These are phyloP conservation scores for Bufo bufo DNA, from an alignment of 2,113 vertebrate genomes.

Conservation along the genomic window DNA sequence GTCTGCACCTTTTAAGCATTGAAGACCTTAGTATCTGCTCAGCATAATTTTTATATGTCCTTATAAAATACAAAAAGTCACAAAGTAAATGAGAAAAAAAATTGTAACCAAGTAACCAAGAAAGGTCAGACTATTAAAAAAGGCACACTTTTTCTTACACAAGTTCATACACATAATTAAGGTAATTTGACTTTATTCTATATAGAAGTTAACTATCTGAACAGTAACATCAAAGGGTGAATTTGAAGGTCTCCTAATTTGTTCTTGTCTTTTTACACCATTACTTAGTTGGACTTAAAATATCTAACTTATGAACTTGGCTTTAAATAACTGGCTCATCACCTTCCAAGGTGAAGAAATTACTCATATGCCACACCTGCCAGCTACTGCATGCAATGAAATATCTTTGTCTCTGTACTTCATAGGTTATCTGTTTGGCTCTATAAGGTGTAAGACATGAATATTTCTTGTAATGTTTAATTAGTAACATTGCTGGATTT, in stretches of 20 bases:
- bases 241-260: slow-evolving; percentile 23
- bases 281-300: slow-evolving; percentile 31
- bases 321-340: slow-evolving; percentile 33
- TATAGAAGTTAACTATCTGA: neutral
- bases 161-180: neutral
- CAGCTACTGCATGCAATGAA: slow-evolving; percentile 14
- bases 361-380: slow-evolving; percentile 29
- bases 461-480: neutral
- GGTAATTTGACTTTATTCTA: neutral
- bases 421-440: neutral
- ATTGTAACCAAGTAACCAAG: neutral
- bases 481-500: slow-evolving; percentile 11
- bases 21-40: neutral
- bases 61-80: neutral
- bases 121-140: neutral
- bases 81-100: neutral
- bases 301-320: slow-evolving; percentile 42
- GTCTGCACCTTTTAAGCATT: too few relatives aligned
- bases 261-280: slow-evolving; percentile 5
- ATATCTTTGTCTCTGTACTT: neutral
- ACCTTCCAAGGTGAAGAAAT: slow-evolving; percentile 43
- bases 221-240: neutral
- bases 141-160: neutral
- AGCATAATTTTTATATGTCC: neutral
- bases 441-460: neutral